Base-by-base conservation (phyloP, 2,797 vertebrate species). In the Gallirallus australis region DNA sequence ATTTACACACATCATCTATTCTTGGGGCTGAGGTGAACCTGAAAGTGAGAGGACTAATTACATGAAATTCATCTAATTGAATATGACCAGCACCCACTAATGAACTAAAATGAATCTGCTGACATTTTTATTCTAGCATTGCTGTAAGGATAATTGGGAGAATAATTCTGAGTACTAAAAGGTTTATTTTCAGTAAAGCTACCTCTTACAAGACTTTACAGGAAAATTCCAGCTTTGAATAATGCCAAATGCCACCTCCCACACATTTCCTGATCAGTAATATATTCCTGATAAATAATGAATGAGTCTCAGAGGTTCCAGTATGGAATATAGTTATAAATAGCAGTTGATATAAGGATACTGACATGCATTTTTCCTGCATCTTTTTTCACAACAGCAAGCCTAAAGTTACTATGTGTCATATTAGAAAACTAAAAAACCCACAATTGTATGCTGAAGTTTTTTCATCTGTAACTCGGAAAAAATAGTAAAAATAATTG, bases 401-500 rank as follows among this genome's bases (percentile, higher is more conserved):
- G 6, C 7, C 42, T 78, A 9, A 68, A 61, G 21, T 72, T 57
- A 50, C 19, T 72, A 18, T 24, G 6, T 35, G 24, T 12, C 39
- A 80, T 39, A 48, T 35, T 66, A 71, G 31, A 66, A 91, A 92
- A 69, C 40, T 69, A 88, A 57, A 6, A 80, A 94, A 86, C 68
- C 16, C 47, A 21, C 47, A 48, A 24, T 23, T 11, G 19, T 8
- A 3, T 50, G 37, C 30, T 57, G 31, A 61, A 73, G 27, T 73
- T 66, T 94, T 82, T 86, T 47, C 9, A 66, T 50, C 20, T 87
- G 50, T 56, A 30, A 64, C 45, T 60, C 66, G 93, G 57, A 93
- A 97, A 78, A 78, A 87, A 81, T 6, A 79, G 31, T 66, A 92
- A 94, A 89, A 89, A 87, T 79, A 81, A 91, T 76, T 89, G 35